phyloP scores from a whole-genome alignment of 2,113 vertebrate genomes.

The Pollimyrus isidori region DNA sequence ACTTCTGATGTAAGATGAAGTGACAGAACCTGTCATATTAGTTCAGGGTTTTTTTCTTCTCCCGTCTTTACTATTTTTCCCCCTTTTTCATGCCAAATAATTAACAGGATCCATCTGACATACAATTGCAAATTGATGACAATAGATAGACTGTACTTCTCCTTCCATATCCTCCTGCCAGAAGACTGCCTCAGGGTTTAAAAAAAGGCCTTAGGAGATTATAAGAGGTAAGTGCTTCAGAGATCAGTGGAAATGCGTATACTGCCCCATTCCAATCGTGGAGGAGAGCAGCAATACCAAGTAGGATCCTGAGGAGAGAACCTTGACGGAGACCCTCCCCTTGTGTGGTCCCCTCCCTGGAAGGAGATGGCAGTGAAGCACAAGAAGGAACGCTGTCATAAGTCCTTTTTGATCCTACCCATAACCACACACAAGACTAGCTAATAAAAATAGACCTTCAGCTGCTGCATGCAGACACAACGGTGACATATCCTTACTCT shows the following conservation, averaged over 20 bases:
- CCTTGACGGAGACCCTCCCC: background rate
- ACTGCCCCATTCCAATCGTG: background rate
- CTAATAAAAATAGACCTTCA: background rate
- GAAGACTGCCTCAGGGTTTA: background rate
- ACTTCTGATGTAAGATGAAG: background rate
- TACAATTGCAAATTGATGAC: background rate
- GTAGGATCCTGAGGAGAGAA: background rate
- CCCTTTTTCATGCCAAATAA: background rate
- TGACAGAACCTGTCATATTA: background rate
- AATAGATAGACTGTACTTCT: background rate
- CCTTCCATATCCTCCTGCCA: background rate
- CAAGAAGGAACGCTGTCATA: background rate
- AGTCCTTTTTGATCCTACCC: background rate
- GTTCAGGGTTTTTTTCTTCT: background rate
- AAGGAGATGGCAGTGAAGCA: background rate
- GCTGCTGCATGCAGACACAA: background rate
- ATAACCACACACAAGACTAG: background rate
- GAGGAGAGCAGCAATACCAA: background rate
- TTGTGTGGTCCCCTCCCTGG: background rate
- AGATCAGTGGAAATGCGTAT: background rate
- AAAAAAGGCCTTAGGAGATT: background rate
- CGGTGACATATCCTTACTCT: background rate
- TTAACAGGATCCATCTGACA: background rate
- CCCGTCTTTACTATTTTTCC: background rate
- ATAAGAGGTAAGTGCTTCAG: background rate